Evolutionary conservation across 2,888 invertebrate species (phyloP).

Genomic region (Camponotus fellah): DNA sequence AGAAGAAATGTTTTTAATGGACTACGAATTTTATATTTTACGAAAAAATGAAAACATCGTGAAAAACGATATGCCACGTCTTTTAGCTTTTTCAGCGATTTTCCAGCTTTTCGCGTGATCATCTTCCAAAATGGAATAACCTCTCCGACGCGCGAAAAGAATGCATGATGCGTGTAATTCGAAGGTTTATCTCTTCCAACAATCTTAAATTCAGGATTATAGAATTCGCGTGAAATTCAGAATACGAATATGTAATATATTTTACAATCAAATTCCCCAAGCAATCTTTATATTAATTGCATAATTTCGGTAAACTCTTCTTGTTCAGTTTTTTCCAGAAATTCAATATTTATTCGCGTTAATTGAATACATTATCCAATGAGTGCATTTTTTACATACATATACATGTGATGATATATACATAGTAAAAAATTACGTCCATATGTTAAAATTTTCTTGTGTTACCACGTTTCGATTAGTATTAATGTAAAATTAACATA

Average conservation of each 20-base stretch:
- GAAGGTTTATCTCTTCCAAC: not conserved
- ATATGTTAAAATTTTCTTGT: too few species aligned
- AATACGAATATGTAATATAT: not conserved
- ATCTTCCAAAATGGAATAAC: not conserved
- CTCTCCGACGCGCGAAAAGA: not conserved
- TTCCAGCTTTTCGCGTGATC: not conserved
- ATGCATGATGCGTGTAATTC: not conserved
- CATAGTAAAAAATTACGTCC: not conserved
- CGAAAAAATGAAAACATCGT: conserved; percentile 6
- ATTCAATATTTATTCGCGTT: conserved; percentile 46
- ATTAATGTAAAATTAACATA: too few species aligned
- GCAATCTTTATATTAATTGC: not conserved
- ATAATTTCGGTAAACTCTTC: not conserved
- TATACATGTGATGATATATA: not conserved
- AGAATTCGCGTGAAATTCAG: not conserved
- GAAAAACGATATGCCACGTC: not conserved
- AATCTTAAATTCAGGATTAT: not conserved
- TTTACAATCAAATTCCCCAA: not conserved
- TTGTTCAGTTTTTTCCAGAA: conserved; percentile 25
- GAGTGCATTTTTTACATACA: conserved; percentile 3
- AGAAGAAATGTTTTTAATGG: conserved; percentile 30
- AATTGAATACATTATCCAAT: conserved; percentile 23
- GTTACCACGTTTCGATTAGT: too few species aligned
- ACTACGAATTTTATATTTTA: conserved; percentile 20
- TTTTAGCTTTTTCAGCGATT: conserved; percentile 9